phyloP scores from a whole-genome alignment of 92 coral and sea anemone genomes.

The Nematostella vectensis region DNA sequence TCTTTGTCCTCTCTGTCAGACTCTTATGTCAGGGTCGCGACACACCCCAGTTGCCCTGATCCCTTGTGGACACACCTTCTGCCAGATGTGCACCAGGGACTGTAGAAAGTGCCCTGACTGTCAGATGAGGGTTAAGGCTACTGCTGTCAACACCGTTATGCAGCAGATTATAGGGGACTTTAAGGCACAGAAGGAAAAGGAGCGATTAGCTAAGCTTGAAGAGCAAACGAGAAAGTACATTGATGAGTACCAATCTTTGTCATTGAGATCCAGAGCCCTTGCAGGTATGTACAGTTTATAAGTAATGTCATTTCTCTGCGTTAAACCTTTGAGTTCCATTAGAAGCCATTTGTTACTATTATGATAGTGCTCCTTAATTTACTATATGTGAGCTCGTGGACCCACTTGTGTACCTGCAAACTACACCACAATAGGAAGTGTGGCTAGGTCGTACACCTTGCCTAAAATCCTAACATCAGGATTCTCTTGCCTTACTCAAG shows the following conservation, averaged over 20 bases:
- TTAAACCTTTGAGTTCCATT: too few species aligned
- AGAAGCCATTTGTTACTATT: too few species aligned
- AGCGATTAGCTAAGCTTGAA: conserved; percentile 83
- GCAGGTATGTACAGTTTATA: too few species aligned
- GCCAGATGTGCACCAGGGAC: conserved; percentile 73
- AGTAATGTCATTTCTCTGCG: neutral
- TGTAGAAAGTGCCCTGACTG: conserved; percentile 86
- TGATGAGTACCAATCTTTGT: conserved; percentile 86
- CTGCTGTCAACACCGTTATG: conserved; percentile 95
- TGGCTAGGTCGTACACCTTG: too few species aligned
- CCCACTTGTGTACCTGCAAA: too few species aligned
- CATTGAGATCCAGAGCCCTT: conserved; percentile 69
- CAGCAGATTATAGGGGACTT: conserved; percentile 81
- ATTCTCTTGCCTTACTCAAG: too few species aligned
- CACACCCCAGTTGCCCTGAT: conserved; percentile 87
- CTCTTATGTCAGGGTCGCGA: conserved; percentile 72
- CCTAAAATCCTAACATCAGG: too few species aligned
- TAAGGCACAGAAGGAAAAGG: conserved; percentile 68
- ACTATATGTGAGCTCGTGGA: too few species aligned
- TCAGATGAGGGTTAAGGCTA: conserved; percentile 60
- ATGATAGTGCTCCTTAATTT: too few species aligned
- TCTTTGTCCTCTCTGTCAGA: conserved; percentile 66
- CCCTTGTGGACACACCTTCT: conserved; percentile 96
- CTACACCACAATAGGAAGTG: too few species aligned
- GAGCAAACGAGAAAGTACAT: conserved; percentile 95